Conservation (phyloP, 2,888 invertebrate genomes). For the Diplolepis rosae region DNA sequence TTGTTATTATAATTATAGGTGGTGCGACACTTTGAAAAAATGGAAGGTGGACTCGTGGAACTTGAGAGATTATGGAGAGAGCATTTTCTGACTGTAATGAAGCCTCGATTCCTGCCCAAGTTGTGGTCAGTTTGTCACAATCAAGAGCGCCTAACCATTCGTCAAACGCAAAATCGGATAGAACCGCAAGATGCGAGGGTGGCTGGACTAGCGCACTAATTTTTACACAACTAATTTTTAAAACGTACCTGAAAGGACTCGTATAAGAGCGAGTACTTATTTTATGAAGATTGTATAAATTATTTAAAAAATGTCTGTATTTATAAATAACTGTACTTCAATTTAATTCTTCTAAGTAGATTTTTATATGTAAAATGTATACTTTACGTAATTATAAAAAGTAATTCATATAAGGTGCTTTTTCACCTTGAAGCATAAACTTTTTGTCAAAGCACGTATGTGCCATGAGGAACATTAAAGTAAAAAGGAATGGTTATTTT, state of each 20-base stretch:
- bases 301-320: constrained; percentile 45
- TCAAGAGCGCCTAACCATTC: constrained; percentile 76
- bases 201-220: constrained; percentile 58
- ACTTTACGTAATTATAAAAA: neutral
- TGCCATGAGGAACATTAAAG: neutral
- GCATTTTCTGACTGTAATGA: constrained; percentile 84
- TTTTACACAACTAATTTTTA: constrained; percentile 29
- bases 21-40: constrained; percentile 76
- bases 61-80: constrained; percentile 85
- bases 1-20: constrained; percentile 70
- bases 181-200: constrained; percentile 66
- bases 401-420: constrained; percentile 14
- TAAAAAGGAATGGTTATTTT: constrained; percentile 4
- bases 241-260: constrained; percentile 57
- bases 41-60: constrained; percentile 78
- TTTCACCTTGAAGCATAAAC: constrained; percentile 21
- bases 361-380: constrained; percentile 21
- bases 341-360: constrained; percentile 34
- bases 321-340: constrained; percentile 35
- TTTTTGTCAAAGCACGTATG: neutral
- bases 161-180: constrained; percentile 67
- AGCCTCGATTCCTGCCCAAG: constrained; percentile 81
- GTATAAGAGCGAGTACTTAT: constrained; percentile 66
- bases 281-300: constrained; percentile 56
- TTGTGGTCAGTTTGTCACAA: constrained; percentile 86